Evolutionary conservation across 92 coral and sea anemone genomes (phyloP), one percentile per base, ranked within the genome.

Genomic region (Epizoanthus illoricatus): DNA sequence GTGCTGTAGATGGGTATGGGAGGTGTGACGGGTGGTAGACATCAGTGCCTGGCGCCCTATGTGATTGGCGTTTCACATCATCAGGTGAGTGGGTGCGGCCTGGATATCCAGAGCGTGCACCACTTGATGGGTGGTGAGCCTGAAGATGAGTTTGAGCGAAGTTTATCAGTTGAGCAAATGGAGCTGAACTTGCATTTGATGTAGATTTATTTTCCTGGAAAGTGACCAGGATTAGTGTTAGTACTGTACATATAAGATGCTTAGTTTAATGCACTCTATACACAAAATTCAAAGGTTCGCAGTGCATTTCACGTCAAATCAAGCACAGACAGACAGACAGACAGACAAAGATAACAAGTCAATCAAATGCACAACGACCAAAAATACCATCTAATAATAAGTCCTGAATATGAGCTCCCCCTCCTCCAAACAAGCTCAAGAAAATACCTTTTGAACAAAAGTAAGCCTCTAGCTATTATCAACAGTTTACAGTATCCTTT

Each of bases 1-100:
- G 94, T 11, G 90, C 87, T 8, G 86, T 79, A 11, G 84, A 65
- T 65, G 86, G 79, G 57, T 91, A 92, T 4, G 91, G 97, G 54
- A 84, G 91, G n/a, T 90, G 97, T 0, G 92, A 92, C 1, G 97
- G 92, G 36, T 93, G 97, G 58, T 86, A 93, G 47, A 93, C 87
- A 16, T 90, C 93, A 0, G 92, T 79, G 40, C 86, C 90, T 58
- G 87, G 91, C 60, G 89, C 90, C 8, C 94, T 76, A 18, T 84
- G 86, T 62, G 85, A 52, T 55, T 74, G 43, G 56, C 80, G 89
- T 69, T 89, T 89, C 42, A 89, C 80, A 36, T 81, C 92, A 68
- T 89, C 92, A 39, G 83, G 91, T 2, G 81, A 68, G 63, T 88
- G 92, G n/a, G 80, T 79, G 24, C 91, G 81, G 18, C 87, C 87